Percentiles rank a stretch among this genome's conserved stretches.
Evolutionary conservation across 2,113 vertebrate species (phyloP).

Genomic region (Tachycineta bicolor): DNA sequence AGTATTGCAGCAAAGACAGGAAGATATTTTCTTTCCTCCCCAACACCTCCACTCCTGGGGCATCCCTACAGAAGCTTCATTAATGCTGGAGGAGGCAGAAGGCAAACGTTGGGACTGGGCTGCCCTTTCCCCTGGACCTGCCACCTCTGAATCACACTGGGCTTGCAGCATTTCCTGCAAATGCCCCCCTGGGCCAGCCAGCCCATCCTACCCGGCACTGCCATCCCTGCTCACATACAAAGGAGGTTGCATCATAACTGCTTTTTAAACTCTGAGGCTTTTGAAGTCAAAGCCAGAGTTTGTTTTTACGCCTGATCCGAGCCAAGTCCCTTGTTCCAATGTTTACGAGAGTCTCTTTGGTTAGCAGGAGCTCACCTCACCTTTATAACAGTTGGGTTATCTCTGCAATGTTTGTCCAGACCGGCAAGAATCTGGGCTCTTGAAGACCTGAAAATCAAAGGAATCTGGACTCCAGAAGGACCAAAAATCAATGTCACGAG

Average conservation of each 20-base stretch:
- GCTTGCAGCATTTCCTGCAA: neutral
- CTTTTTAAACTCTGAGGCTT: slow-evolving; percentile 13
- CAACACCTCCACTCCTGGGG: neutral
- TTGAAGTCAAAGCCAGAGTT: slow-evolving; percentile 58
- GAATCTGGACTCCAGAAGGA: neutral
- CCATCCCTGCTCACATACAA: neutral
- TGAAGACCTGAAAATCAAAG: neutral
- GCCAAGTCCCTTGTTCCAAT: slow-evolving; percentile 40
- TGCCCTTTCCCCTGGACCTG: neutral
- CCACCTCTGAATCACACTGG: rapidly evolving
- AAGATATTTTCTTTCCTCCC: neutral
- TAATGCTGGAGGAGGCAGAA: neutral
- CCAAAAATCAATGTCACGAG: neutral
- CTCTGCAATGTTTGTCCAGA: neutral
- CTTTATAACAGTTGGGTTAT: neutral
- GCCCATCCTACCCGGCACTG: neutral
- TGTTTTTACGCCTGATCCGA: slow-evolving; percentile 17
- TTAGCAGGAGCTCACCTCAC: slow-evolving; percentile 19
- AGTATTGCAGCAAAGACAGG: neutral
- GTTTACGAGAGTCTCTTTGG: slow-evolving; percentile 7
- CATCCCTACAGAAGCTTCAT: neutral
- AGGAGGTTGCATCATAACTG: slow-evolving; percentile 50
- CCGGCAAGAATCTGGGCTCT: neutral
- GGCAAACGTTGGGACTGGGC: rapidly evolving
- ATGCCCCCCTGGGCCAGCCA: neutral